phyloP scores from a whole-genome alignment of 1,140 invertebrate genomes.

The Papilio xuthus region DNA sequence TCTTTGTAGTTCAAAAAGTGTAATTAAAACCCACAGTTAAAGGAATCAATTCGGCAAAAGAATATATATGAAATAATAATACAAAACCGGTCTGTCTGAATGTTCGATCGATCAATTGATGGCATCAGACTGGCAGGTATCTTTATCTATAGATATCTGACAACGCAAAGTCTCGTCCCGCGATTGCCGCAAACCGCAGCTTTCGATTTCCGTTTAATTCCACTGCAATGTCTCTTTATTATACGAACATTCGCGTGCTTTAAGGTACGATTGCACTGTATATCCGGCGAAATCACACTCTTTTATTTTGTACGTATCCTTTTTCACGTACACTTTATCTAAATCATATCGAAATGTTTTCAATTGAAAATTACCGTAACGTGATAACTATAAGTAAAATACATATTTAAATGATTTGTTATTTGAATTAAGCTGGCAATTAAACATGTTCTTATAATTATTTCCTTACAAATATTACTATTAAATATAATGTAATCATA shows the following conservation, averaged over 20 bases:
- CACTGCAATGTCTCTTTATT: conserved; percentile 53
- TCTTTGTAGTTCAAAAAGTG: background rate
- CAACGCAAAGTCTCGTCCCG: conserved; percentile 32
- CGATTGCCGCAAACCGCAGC: conserved; percentile 62
- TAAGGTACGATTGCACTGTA: conserved; percentile 36
- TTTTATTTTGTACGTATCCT: background rate
- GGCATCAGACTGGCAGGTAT: conserved; percentile 43
- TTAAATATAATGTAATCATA: background rate
- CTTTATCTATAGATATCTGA: conserved; percentile 18
- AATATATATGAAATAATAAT: conserved; percentile 16
- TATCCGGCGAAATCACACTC: background rate
- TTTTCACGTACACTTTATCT: too few relatives aligned
- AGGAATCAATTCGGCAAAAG: conserved; percentile 5
- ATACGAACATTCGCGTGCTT: conserved; percentile 32
- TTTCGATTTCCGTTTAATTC: conserved; percentile 79
- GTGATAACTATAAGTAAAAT: too few relatives aligned
- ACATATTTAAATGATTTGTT: too few relatives aligned
- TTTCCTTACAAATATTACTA: background rate
- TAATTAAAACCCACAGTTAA: conserved; percentile 3
- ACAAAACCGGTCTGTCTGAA: conserved; percentile 28
- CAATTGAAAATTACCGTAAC: too few relatives aligned
- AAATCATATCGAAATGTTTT: too few relatives aligned
- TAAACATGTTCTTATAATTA: too few relatives aligned
- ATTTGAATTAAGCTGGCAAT: too few relatives aligned
- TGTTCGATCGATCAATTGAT: conserved; percentile 37